Base-by-base conservation (phyloP, 2,888 invertebrate species). In the Drosophila mimetica region DNA sequence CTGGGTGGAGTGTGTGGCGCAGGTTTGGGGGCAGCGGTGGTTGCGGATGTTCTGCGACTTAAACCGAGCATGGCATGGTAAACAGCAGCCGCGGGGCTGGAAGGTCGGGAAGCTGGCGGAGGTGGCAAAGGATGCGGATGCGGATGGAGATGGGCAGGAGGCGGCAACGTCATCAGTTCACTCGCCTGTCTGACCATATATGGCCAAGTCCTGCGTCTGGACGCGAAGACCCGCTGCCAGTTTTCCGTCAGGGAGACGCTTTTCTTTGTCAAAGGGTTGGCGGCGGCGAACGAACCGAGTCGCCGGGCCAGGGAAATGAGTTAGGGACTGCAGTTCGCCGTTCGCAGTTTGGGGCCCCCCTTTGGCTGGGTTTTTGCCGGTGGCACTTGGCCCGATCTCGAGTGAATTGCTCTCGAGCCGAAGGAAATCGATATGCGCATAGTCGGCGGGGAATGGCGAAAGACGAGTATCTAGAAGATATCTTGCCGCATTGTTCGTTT, bases 371-470 rank as follows among this genome's bases (percentile, higher is more conserved):
- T 61, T 57, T 65, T 71, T 53, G 51, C 69, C 51, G 36, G 69
- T 79, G 84, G 72, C 80, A 83, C 88, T 87, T 78, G 76, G 77
- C 74, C 71, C 72, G 75, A 86, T 81, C 79, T 83, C 87, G 83
- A 89, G 89, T 88, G 89, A 77, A 76, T 79, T 83, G 89, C 78
- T 79, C 80, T 88, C 83, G 61, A 61, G 60, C 59, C 61, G 60
- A 61, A 60, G 51, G 66, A 64, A 64, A 64, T 64, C 63, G 51
- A 64, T 88, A 83, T 87, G 85, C 76, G 70, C 75, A 52, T 76
- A 72, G 70, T 79, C 54, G 66, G 65, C 42, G 74, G 73, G 73
- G 57, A 61, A 50, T 37, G 44, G 54, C 53, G 58, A 58, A 70
- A 42, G 60, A n/a, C 60, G 46, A 46, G 60, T 65, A 64, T 65